Evolutionary conservation across 2,888 invertebrate species (phyloP), one percentile per base, ranked within the genome.

Genomic region (Thumatha senex): DNA sequence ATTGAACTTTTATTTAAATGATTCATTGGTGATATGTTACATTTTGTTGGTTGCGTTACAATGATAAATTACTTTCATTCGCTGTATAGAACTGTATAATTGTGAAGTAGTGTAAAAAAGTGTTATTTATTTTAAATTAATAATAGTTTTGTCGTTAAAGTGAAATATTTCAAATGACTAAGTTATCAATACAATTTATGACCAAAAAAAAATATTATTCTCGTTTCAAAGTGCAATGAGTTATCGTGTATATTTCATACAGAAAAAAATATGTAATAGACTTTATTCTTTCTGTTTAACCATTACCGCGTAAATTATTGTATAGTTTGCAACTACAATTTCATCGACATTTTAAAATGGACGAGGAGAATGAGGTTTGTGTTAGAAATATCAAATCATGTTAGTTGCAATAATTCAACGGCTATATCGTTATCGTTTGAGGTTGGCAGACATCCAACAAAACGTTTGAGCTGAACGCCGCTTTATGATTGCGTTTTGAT

Each of bases 331-430:
- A 45, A 31, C 29, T 40, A 42, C 24, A 35, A 48, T 46, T 54
- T 40, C 30, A 46, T 38, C 40, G 9, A 12, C 18, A 1, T 45
- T 44, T 11, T n/a, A 48, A 45, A 50, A 67, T 67, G 67, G 60
- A 65, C 13, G 63, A 61, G 31, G 63, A 54, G 30, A 51, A 39
- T 9, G 69, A 69, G 69, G 67, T 69, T 58, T 54, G 67, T 67
- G 48, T 56, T 45, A 45, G 33, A 51, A 50, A 44, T 50, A 53
- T 55, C 31, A 46, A 54, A 50, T 49, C 44, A 53, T 54, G 42
- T 49, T 54, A 29, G 29, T 56, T 42, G 30, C 60, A 61, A 59
- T 67, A 49, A 66, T 60, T 63, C 40, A 46, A 40, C 49, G 40
- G 49, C 54, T 66, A 60, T 55, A 66, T 59, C 47, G 57, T 48